Evolutionary conservation across 2,113 vertebrate genomes (phyloP).

Genomic region (Leptosomus discolor): DNA sequence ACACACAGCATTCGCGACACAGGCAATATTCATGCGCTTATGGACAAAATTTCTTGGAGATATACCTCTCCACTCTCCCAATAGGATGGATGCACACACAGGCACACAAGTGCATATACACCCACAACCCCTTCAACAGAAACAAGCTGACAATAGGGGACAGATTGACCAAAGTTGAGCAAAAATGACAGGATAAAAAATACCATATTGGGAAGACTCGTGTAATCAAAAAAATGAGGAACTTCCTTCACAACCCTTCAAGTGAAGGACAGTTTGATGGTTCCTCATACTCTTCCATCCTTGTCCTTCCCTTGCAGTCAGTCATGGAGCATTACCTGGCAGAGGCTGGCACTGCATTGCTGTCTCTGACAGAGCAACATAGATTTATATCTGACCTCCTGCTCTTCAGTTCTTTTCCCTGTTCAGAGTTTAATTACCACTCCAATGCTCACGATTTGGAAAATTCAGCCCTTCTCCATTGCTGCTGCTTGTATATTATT

Average conservation of each 20-base stretch:
- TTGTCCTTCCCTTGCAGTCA: neutral
- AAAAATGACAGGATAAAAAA: neutral
- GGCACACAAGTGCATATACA: fast-evolving
- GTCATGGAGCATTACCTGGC: neutral
- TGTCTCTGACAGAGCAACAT: neutral
- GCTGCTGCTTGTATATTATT: neutral
- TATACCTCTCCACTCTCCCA: neutral
- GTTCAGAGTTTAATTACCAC: neutral
- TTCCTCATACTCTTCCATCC: neutral
- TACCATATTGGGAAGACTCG: neutral
- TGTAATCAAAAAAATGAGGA: neutral
- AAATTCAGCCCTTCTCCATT: neutral
- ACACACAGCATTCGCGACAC: neutral
- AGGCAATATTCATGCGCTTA: neutral
- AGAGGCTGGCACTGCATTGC: neutral
- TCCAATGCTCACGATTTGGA: neutral
- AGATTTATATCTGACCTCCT: neutral
- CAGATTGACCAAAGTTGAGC: neutral
- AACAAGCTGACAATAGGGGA: neutral
- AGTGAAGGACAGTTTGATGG: neutral
- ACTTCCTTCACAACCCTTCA: neutral
- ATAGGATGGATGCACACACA: neutral
- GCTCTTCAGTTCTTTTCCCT: neutral
- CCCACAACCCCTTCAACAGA: fast-evolving
- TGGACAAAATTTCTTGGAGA: neutral